phyloP scores from a whole-genome alignment of 2,797 vertebrate species.

The Glossophaga mutica region DNA sequence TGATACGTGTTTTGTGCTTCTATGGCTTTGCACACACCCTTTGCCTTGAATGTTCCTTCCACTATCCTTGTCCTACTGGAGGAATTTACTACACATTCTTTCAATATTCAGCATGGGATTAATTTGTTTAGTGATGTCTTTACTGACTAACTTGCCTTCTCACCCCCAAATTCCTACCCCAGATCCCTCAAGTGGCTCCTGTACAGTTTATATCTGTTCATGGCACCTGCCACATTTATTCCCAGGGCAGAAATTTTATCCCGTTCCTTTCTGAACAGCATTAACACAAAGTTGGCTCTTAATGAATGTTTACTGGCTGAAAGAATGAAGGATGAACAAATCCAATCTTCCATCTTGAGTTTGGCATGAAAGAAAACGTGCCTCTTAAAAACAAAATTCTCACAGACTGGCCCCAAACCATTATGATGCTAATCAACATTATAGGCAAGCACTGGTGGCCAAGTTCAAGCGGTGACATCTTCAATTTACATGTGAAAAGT shows the following conservation, averaged over 20 bases:
- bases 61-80: neutral
- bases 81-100: neutral
- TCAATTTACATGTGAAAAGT: slow-evolving; percentile 51
- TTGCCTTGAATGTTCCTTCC: neutral
- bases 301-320: neutral
- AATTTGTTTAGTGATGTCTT: neutral
- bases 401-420: slow-evolving; percentile 2
- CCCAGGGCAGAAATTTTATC: neutral
- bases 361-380: neutral
- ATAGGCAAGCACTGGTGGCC: neutral
- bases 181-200: neutral
- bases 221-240: neutral
- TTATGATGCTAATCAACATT: slow-evolving; percentile 18
- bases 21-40: neutral
- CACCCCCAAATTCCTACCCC: neutral
- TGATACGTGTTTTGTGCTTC: neutral
- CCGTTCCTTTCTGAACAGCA: neutral
- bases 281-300: neutral
- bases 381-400: slow-evolving; percentile 42
- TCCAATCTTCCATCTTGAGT: neutral
- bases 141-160: neutral
- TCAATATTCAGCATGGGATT: neutral
- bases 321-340: slow-evolving; percentile 4
- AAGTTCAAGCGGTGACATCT: slow-evolving; percentile 31
- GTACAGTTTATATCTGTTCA: neutral